Evolutionary conservation across 2,888 invertebrate species (phyloP), one percentile per base, ranked within the genome.

Genomic region (Dynastes tityus): DNA sequence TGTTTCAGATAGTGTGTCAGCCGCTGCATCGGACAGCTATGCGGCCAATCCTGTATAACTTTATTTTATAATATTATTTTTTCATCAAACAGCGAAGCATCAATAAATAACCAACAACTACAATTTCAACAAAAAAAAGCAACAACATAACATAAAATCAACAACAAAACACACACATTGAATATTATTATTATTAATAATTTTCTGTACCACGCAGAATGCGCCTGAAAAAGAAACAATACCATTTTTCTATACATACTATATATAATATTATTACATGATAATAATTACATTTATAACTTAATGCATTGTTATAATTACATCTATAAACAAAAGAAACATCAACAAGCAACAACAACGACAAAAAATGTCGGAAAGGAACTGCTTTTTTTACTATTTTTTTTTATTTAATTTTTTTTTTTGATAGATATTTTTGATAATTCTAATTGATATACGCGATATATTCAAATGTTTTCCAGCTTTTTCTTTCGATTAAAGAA

Each of bases 11-110:
- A 87, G 87, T 87, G 85, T 85, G 86, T 83, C 78, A 79, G 87
- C 87, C 88, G 88, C 88, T 87, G 86, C 87, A 86, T 85, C 82
- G 80, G 86, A 83, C 87, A 87, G 86, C 86, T 86, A 87, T 85
- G 88, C 88, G 87, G 88, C 88, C 86, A 84, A 84, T 84, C 85
- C 85, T 82, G 84, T 84, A 84, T 84, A 86, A 84, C 84, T 86
- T 85, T 84, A 86, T 86, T 81, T 82, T 87, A 86, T 87, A 86
- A 87, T 68, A 68, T 87, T 87, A 85, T 88, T 87, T 87, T 85
- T 86, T 86, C 86, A 86, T 86, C 76, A 79, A 88, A 88, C 88
- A 88, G 88, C 87, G 87, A 88, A 88, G 81, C 86, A 87, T 87
- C 88, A 65, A 63, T 29, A 16, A 76, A 68, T 58, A 51, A 68